Evolutionary conservation across 2,888 invertebrate species (phyloP).

Genomic region (Drosophila silvestris): DNA sequence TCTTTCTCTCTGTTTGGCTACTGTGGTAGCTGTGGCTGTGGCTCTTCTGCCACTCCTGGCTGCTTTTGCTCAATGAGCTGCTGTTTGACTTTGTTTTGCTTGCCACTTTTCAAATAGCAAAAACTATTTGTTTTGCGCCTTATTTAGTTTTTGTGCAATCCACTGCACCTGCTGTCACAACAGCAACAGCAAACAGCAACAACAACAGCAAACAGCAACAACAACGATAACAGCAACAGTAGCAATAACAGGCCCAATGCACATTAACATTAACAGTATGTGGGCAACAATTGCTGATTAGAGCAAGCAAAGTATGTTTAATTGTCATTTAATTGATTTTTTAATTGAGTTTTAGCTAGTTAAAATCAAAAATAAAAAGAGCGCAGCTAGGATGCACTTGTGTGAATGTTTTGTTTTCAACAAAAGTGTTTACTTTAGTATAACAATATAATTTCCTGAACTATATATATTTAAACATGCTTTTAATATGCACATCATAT

Average conservation of each 20-base stretch:
- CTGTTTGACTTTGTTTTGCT: conserved; percentile 71
- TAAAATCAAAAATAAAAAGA: not conserved
- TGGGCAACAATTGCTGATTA: conserved; percentile 47
- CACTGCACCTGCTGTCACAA: conserved; percentile 65
- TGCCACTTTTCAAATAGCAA: conserved; percentile 68
- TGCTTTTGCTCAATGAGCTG: conserved; percentile 64
- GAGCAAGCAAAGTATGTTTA: conserved; percentile 39
- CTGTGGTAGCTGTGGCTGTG: conserved; percentile 25
- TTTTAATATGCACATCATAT: too few relatives aligned
- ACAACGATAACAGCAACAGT: conserved; percentile 9
- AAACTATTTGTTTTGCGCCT: conserved; percentile 76
- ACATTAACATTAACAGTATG: conserved; percentile 63
- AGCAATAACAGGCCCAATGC: conserved; percentile 20
- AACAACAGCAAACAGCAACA: conserved; percentile 25
- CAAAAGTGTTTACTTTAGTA: not conserved
- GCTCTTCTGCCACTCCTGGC: conserved; percentile 11
- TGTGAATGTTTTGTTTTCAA: not conserved
- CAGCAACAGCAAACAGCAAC: conserved; percentile 11
- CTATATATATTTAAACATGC: not conserved
- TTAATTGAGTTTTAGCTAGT: conserved; percentile 14
- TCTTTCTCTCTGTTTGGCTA: conserved; percentile 38
- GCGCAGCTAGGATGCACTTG: not conserved
- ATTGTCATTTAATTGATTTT: conserved; percentile 56
- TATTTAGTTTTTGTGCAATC: conserved; percentile 69
- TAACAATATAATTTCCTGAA: not conserved